phyloP scores from a whole-genome alignment of 2,797 vertebrate species.

The Lutjanus campechanus region DNA sequence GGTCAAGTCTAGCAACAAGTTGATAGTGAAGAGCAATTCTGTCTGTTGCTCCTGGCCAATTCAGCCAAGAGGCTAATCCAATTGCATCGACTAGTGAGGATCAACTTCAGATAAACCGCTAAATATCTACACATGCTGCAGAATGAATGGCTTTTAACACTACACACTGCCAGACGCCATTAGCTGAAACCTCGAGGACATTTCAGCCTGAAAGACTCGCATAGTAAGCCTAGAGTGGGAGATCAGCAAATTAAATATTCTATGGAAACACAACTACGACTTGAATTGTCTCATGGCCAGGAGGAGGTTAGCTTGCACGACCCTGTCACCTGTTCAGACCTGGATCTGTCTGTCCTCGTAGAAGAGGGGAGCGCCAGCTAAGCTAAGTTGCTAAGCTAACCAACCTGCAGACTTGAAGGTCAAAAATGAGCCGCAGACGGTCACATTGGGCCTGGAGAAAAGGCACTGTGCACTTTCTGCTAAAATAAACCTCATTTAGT shows the following conservation, averaged over 20 bases:
- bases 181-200: slow-evolving; percentile 22
- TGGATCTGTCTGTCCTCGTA: neutral
- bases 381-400: slow-evolving; percentile 74
- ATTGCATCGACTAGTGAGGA: slow-evolving; percentile 28
- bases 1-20: slow-evolving; percentile 7
- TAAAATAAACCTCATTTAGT: no score
- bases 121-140: slow-evolving; percentile 13
- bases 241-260: rapidly evolving
- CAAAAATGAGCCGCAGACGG: slow-evolving; percentile 59
- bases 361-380: slow-evolving; percentile 3
- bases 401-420: slow-evolving; percentile 74
- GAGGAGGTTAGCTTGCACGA: no score
- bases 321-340: neutral
- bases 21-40: neutral
- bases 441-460: slow-evolving; percentile 6
- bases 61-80: slow-evolving; percentile 53
- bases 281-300: rapidly evolving
- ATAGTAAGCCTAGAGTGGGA: no score
- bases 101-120: slow-evolving; percentile 41
- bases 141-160: slow-evolving; percentile 12
- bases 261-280: rapidly evolving
- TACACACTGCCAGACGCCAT: slow-evolving; percentile 26
- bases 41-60: neutral
- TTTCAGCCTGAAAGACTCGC: neutral
- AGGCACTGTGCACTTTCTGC: neutral